Percentiles rank a stretch among this genome's conserved stretches.
Evolutionary conservation across 2,888 invertebrate genomes (phyloP).

Genomic region (Nemoura dubitans): DNA sequence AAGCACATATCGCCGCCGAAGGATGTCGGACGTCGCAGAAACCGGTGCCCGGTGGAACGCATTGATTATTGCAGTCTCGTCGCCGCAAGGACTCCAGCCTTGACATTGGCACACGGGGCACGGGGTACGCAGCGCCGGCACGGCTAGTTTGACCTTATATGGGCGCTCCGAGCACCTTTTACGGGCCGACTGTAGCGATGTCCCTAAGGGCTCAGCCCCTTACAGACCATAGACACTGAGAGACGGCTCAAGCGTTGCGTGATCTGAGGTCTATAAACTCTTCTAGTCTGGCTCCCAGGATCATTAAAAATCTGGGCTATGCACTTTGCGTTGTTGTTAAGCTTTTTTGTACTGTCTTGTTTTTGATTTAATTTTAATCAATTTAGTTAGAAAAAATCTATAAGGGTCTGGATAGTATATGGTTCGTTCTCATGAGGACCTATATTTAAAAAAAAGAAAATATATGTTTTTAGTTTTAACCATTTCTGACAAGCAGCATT

Average conservation of each 20-base stretch:
- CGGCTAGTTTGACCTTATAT: not conserved
- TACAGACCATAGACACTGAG: not conserved
- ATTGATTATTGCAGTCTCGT: constrained; percentile 12
- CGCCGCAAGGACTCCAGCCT: not conserved
- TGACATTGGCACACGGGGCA: not conserved
- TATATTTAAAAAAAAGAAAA: not conserved
- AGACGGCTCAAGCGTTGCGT: not conserved
- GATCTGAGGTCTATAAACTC: not conserved
- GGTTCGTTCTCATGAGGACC: not conserved
- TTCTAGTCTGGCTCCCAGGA: not conserved
- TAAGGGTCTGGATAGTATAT: not conserved
- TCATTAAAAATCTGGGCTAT: not conserved
- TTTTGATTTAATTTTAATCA: constrained; percentile 3
- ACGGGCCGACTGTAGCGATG: not conserved
- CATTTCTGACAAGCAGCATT: not conserved
- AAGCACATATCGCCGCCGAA: not conserved
- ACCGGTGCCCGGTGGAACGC: not conserved
- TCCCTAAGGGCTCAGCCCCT: constrained; percentile 12
- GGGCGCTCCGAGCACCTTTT: not conserved
- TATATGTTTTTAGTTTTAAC: not conserved
- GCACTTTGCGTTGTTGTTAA: not conserved
- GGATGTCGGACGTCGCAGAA: not conserved
- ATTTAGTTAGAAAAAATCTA: not conserved
- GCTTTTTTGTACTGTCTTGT: not conserved
- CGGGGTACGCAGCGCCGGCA: not conserved